Conservation (phyloP, 2,113 vertebrate genomes). For the Thinocorus orbignyianus region DNA sequence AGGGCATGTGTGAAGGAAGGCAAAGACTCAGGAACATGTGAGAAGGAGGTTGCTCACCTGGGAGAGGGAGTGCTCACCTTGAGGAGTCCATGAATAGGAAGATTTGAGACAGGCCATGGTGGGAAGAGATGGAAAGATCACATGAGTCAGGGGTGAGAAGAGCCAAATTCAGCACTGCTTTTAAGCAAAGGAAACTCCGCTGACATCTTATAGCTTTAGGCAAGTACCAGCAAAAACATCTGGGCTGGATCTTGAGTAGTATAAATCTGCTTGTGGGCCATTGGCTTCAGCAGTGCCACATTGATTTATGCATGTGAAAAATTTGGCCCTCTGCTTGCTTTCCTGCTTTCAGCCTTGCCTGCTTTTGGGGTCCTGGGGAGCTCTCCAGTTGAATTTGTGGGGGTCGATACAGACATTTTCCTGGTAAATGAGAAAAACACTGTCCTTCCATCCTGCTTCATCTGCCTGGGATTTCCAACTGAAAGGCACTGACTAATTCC, state of each 20-base stretch:
- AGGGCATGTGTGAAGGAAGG: neutral
- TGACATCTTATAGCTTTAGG: slow-evolving; percentile 46
- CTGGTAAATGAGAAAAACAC: slow-evolving; percentile 41
- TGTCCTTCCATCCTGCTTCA: slow-evolving; percentile 42
- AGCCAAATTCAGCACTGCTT: slow-evolving; percentile 32
- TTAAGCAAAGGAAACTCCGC: slow-evolving; percentile 16
- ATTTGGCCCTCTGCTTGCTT: neutral
- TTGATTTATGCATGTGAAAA: neutral
- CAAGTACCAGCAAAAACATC: slow-evolving; percentile 44
- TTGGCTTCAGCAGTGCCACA: neutral
- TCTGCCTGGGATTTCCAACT: slow-evolving; percentile 65
- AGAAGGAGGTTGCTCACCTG: neutral
- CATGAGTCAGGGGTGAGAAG: neutral
- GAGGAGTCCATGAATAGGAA: neutral
- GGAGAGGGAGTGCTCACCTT: neutral
- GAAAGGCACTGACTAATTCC: slow-evolving; percentile 69
- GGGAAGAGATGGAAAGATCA: neutral
- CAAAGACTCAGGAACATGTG: neutral
- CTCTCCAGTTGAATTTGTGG: neutral
- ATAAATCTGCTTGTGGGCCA: neutral
- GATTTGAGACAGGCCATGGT: neutral
- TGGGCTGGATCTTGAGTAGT: slow-evolving; percentile 22
- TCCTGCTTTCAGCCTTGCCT: neutral
- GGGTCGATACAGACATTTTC: neutral
- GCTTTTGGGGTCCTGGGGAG: neutral